phyloP scores from a whole-genome alignment of 2,888 invertebrate species.

The Spicauda simplicius region DNA sequence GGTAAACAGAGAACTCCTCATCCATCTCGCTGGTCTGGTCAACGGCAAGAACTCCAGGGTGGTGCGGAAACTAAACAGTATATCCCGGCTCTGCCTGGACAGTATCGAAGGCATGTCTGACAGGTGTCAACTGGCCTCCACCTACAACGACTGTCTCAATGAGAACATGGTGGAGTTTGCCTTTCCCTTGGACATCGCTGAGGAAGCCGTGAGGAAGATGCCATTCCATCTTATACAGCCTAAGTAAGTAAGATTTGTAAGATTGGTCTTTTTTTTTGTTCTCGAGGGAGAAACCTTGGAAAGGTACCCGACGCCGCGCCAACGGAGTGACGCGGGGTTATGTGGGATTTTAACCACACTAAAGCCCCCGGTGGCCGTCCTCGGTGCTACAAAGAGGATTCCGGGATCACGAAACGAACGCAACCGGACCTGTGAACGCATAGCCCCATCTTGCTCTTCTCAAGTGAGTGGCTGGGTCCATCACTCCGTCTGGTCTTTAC shows the following conservation, averaged over 20 bases:
- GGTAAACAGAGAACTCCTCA: constrained; percentile 73
- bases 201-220: constrained; percentile 77
- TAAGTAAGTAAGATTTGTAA: constrained; percentile 60
- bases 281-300: no score
- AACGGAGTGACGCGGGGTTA: no score
- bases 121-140: constrained; percentile 73
- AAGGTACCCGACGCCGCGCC: no score
- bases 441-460: no score
- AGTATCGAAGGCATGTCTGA: constrained; percentile 76
- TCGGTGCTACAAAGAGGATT: no score
- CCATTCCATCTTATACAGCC: constrained; percentile 78
- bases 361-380: no score
- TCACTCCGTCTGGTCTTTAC: no score
- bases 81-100: constrained; percentile 73
- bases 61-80: constrained; percentile 70
- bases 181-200: constrained; percentile 75
- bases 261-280: no score
- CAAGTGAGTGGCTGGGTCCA: no score
- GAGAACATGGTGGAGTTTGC: constrained; percentile 79
- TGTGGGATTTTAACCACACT: no score
- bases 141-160: constrained; percentile 77
- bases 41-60: constrained; percentile 77
- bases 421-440: no score
- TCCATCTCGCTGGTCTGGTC: constrained; percentile 72
- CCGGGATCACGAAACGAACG: no score